These are phyloP conservation scores for Daubentonia madagascariensis DNA, from an alignment of 2,113 vertebrate species.

Conservation along the genomic window DNA sequence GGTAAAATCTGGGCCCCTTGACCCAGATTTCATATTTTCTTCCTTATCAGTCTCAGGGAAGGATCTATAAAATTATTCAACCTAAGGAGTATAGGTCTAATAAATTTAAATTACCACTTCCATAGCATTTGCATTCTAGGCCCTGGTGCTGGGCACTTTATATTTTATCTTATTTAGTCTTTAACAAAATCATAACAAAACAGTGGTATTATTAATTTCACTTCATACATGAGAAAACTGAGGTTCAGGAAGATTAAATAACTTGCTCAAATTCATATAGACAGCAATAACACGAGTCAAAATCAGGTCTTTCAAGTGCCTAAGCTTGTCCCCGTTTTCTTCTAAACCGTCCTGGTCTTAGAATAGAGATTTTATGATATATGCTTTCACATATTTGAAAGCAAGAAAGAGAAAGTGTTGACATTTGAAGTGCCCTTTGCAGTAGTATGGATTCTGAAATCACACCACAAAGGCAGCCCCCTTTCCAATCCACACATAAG, in stretches of 20 bases:
- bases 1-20: not conserved
- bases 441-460: not conserved
- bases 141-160: not conserved
- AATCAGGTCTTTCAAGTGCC: not conserved
- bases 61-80: not conserved
- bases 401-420: not conserved
- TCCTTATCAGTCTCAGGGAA: not conserved
- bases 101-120: not conserved
- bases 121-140: not conserved
- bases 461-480: not conserved
- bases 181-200: not conserved
- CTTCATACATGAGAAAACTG: not conserved
- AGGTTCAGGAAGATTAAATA: slow-evolving; percentile 10
- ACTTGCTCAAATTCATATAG: not conserved
- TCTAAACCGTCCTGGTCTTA: not conserved
- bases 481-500: not conserved
- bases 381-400: not conserved
- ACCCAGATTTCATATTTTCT: not conserved
- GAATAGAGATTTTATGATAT: not conserved
- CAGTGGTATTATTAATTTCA: not conserved
- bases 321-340: not conserved
- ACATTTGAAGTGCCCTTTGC: not conserved
- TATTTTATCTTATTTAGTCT: not conserved
- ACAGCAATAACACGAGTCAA: not conserved
- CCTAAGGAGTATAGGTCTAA: not conserved